A percentile compares a stretch with the other conserved stretches of the same genome.
Evolutionary conservation across 2,888 invertebrate genomes (phyloP).

Genomic region (Lochmaea capreae): DNA sequence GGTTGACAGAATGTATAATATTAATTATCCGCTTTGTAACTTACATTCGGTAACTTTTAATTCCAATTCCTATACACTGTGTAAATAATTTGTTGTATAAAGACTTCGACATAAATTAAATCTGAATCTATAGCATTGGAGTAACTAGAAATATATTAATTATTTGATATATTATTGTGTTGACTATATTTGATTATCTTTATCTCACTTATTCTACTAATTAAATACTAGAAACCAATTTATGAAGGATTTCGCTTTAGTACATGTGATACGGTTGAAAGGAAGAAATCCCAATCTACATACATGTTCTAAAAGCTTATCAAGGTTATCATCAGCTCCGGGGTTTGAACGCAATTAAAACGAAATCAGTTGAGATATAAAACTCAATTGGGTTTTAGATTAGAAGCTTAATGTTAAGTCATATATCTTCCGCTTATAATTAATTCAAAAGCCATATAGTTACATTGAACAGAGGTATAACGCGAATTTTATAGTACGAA

Average conservation of each 20-base stretch:
- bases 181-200: background rate
- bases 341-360: conserved; percentile 34
- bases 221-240: conserved; percentile 18
- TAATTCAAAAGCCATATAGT: conserved; percentile 44
- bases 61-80: no score
- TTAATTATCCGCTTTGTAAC: no score
- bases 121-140: no score
- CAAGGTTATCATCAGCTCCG: conserved; percentile 25
- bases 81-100: no score
- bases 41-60: no score
- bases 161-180: background rate
- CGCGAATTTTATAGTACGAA: conserved; percentile 48
- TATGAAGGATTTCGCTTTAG: conserved; percentile 20
- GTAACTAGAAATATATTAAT: background rate
- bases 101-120: no score
- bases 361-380: conserved; percentile 35
- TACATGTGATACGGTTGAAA: conserved; percentile 9
- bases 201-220: conserved; percentile 7
- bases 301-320: conserved; percentile 18
- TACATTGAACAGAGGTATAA: conserved; percentile 45
- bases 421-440: conserved; percentile 43
- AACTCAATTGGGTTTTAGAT: conserved; percentile 33
- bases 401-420: conserved; percentile 40
- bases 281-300: conserved; percentile 11
- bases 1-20: no score